A percentile compares a stretch with the other conserved stretches of the same genome.
These are phyloP conservation scores for Chymomyza amoena DNA, from an alignment of 2,888 invertebrate species.

Conservation along the genomic window DNA sequence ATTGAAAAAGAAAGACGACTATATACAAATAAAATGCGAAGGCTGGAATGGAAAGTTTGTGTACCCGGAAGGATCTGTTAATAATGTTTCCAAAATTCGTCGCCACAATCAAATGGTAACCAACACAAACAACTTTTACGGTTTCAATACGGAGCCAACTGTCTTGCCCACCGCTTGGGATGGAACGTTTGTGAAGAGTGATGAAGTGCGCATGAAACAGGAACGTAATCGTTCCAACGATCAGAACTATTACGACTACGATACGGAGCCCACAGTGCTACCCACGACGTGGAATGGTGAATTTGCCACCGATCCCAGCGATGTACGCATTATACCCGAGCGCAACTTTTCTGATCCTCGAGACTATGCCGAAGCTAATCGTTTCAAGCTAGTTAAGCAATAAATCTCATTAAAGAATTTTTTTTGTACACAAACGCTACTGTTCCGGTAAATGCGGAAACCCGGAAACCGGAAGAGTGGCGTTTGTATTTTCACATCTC, in stretches of 20 bases:
- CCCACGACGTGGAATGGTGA: slow-evolving; percentile 77
- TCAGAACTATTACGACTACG: slow-evolving; percentile 73
- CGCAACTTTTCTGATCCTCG: slow-evolving; percentile 77
- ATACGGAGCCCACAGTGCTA: slow-evolving; percentile 70
- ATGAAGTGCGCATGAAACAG: slow-evolving; percentile 66
- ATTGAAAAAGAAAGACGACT: slow-evolving; percentile 72
- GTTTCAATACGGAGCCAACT: slow-evolving; percentile 72
- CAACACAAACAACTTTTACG: slow-evolving; percentile 76
- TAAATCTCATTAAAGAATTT: not conserved
- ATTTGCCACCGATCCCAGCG: slow-evolving; percentile 75
- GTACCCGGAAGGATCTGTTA: slow-evolving; percentile 70
- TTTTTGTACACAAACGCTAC: not conserved
- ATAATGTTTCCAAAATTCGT: slow-evolving; percentile 75
- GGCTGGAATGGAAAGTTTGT: slow-evolving; percentile 78
- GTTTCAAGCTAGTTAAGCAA: slow-evolving; percentile 60
- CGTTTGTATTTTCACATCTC: not conserved
- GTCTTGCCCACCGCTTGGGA: slow-evolving; percentile 76
- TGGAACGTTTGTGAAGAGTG: slow-evolving; percentile 76
- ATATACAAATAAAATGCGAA: slow-evolving; percentile 78
- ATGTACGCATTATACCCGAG: slow-evolving; percentile 76
- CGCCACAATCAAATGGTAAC: slow-evolving; percentile 76
- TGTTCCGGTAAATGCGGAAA: not conserved
- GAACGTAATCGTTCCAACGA: slow-evolving; percentile 77
- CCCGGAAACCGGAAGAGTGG: not conserved
- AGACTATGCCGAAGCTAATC: slow-evolving; percentile 75